Conservation (phyloP, 2,888 invertebrate genomes). For the Dicyrtoma fusca region DNA sequence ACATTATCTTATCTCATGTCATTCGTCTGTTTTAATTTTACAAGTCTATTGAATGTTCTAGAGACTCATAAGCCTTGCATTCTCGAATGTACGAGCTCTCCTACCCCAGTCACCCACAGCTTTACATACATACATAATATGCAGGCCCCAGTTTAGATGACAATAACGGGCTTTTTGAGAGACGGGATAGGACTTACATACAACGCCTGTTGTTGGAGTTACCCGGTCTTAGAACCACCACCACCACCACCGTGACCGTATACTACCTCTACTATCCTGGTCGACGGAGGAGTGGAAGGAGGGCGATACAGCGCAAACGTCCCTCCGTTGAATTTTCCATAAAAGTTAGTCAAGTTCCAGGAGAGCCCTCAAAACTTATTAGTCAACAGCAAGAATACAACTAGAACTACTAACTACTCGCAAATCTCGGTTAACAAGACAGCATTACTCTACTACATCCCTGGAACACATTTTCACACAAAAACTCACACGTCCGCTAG, state of each 20-base stretch:
- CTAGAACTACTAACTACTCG: background rate
- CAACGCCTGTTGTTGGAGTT: too few relatives aligned
- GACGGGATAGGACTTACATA: too few relatives aligned
- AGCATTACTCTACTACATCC: too few relatives aligned
- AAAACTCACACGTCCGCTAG: too few relatives aligned
- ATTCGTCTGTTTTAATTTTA: background rate
- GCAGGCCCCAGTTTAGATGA: background rate
- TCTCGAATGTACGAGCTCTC: too few relatives aligned
- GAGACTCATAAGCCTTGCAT: too few relatives aligned
- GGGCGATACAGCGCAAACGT: conserved; percentile 35
- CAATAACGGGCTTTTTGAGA: background rate
- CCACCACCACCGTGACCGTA: too few relatives aligned
- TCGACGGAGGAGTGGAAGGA: conserved; percentile 1
- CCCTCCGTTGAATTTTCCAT: conserved; percentile 26
- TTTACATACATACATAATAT: background rate
- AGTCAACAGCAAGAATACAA: conserved; percentile 25
- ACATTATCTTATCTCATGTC: conserved; percentile 6
- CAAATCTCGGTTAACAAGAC: background rate
- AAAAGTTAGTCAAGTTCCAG: conserved; percentile 32
- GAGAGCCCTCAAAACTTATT: conserved; percentile 33
- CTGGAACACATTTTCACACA: too few relatives aligned
- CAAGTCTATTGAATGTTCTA: too few relatives aligned
- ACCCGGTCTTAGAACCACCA: too few relatives aligned
- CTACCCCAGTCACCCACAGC: too few relatives aligned
- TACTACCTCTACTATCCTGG: background rate